Conservation (phyloP, 2,113 vertebrate species). For the Bucco capensis region DNA sequence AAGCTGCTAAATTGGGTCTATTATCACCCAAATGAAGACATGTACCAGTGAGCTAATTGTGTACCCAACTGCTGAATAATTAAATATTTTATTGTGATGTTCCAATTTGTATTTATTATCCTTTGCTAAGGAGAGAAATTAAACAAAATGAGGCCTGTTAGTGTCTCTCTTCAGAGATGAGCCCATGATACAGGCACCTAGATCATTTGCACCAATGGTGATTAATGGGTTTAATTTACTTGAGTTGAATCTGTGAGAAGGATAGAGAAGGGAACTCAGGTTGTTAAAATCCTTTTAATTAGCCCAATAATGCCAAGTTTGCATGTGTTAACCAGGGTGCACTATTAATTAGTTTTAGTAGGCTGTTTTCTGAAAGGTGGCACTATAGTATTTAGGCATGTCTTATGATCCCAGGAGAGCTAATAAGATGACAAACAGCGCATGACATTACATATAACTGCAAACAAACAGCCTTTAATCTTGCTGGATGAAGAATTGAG, state of each 20-base stretch:
- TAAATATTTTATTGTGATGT: constrained; percentile 77
- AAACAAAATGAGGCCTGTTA: constrained; percentile 74
- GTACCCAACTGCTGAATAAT: constrained; percentile 72
- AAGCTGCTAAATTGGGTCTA: constrained; percentile 35
- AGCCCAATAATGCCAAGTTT: constrained; percentile 76
- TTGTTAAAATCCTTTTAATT: constrained; percentile 76
- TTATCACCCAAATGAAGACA: constrained; percentile 65
- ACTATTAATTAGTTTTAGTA: constrained; percentile 72
- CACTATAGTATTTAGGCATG: constrained; percentile 25
- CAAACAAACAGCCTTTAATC: constrained; percentile 57
- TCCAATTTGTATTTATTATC: constrained; percentile 77
- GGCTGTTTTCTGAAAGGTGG: constrained; percentile 66
- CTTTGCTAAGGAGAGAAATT: constrained; percentile 70
- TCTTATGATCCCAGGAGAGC: constrained; percentile 48
- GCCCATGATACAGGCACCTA: constrained; percentile 35
- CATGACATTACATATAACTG: constrained; percentile 51
- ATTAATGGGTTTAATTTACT: constrained; percentile 81
- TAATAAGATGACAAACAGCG: constrained; percentile 66
- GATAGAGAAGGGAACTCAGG: constrained; percentile 15
- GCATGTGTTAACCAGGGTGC: constrained; percentile 68
- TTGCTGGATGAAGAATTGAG: constrained; percentile 33
- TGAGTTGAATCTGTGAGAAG: constrained; percentile 55
- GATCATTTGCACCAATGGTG: constrained; percentile 71
- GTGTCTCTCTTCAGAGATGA: constrained; percentile 46
- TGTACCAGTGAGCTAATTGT: constrained; percentile 65